Evolutionary conservation across 2,113 vertebrate genomes (phyloP), one percentile per base, ranked within the genome.

Genomic region (Dasyurus viverrinus): DNA sequence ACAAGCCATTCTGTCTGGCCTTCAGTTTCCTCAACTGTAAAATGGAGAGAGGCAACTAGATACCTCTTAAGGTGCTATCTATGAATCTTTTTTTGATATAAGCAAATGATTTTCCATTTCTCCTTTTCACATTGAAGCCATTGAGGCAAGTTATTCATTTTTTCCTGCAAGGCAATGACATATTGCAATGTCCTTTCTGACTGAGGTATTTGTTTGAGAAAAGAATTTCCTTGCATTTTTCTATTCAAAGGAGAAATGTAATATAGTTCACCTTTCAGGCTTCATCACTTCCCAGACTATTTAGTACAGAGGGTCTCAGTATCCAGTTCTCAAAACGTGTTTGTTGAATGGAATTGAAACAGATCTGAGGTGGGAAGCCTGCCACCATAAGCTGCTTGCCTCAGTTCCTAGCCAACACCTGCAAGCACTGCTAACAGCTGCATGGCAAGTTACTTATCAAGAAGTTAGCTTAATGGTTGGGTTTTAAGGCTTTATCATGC

Each of bases 401-500:
- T 54, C 89, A 36, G 19, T 54, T 96, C 92, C 54, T 27, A 92
- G 6, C 3, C 89, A 94, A 22, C 95, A 93, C 68, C 54, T 91
- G 50, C 30, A 92, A 94, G 93, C 54, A 92, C 23, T 90, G 76
- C 57, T 89, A 46, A 97, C 90, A 96, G 95, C 89, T 97, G 95
- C 23, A 54, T 42, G 91, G 54, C 47, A 84, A 92, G 68, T 92
- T 36, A 84, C 94, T 96, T 97, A 96, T 96, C 92, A 89, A 96
- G 90, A 60, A 94, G 57, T 53, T 8, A 22, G n/a, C 46, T 53
- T 89, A 90, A 57, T 84, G 55, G 10, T 93, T 96, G 68, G 55
- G 50, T 96, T 92, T 96, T 96, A 26, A 52, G 90, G 42, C 12
- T 94, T 97, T 97, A 97, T 94, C 50, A 54, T 60, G 48, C 68